Conservation (phyloP, 2,113 vertebrate species). For the Scatophagus argus region DNA sequence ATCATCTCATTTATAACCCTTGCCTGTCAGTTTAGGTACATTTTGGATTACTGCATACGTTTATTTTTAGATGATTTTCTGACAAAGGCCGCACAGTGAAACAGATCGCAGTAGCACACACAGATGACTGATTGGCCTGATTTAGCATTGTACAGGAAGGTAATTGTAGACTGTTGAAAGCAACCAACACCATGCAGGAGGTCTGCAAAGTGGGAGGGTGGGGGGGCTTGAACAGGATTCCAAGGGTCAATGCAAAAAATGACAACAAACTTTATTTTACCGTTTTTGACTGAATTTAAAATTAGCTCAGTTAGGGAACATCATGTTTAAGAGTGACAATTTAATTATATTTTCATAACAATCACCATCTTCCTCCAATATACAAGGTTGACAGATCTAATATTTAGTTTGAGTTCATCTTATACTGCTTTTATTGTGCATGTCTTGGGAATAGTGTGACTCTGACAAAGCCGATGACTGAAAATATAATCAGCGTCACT, state of each 20-base stretch:
- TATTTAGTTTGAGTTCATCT: background rate
- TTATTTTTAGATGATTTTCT: constrained; percentile 61
- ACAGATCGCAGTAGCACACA: constrained; percentile 8
- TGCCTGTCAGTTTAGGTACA: constrained; percentile 50
- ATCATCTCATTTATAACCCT: constrained; percentile 63
- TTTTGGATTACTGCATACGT: constrained; percentile 8
- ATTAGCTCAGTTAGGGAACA: background rate
- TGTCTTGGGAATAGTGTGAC: background rate
- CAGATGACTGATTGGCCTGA: constrained; percentile 16
- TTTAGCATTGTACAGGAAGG: constrained; percentile 28
- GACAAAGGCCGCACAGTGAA: constrained; percentile 28
- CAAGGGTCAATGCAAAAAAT: background rate
- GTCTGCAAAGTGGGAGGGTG: background rate
- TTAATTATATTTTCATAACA: background rate
- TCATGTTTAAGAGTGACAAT: background rate
- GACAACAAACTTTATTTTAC: background rate
- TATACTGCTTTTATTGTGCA: background rate
- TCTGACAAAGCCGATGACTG: background rate
- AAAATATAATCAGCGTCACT: constrained; percentile 16
- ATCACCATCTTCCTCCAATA: too few species aligned
- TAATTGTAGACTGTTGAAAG: constrained; percentile 2
- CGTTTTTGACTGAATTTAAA: background rate
- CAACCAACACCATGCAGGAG: background rate
- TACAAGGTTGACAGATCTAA: background rate
- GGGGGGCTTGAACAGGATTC: background rate